Conservation (phyloP, 2,888 invertebrate species). For the Phyto melanocephala region DNA sequence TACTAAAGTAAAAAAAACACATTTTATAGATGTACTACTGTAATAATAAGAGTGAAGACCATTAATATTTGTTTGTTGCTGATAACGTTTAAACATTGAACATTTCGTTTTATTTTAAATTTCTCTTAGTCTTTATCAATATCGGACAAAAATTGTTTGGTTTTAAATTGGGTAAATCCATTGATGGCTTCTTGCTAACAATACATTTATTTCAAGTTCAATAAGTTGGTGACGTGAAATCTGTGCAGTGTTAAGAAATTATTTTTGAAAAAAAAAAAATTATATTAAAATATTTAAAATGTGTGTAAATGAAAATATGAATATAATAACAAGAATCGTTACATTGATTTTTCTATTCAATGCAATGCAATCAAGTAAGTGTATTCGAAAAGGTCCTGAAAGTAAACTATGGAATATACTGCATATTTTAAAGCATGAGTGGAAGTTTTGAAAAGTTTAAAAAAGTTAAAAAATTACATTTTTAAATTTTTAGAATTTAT, state of each 20-base stretch:
- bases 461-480: no score
- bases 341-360: constrained; percentile 74
- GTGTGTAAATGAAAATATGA: constrained; percentile 69
- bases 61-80: neutral
- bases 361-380: constrained; percentile 77
- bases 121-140: constrained; percentile 51
- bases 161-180: constrained; percentile 38
- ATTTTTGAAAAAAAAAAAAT: neutral
- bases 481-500: no score
- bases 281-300: constrained; percentile 59
- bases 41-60: no score
- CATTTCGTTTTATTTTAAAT: constrained; percentile 20
- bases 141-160: constrained; percentile 26
- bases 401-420: neutral
- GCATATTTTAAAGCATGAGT: no score
- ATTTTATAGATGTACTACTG: no score
- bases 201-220: constrained; percentile 19
- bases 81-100: constrained; percentile 36
- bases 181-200: constrained; percentile 46
- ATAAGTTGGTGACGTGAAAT: constrained; percentile 26
- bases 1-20: no score
- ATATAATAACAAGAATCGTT: constrained; percentile 70
- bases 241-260: neutral
- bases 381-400: neutral
- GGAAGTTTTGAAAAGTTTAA: no score